Base-by-base conservation (phyloP, 1,140 invertebrate species). In the Ostrea edulis region DNA sequence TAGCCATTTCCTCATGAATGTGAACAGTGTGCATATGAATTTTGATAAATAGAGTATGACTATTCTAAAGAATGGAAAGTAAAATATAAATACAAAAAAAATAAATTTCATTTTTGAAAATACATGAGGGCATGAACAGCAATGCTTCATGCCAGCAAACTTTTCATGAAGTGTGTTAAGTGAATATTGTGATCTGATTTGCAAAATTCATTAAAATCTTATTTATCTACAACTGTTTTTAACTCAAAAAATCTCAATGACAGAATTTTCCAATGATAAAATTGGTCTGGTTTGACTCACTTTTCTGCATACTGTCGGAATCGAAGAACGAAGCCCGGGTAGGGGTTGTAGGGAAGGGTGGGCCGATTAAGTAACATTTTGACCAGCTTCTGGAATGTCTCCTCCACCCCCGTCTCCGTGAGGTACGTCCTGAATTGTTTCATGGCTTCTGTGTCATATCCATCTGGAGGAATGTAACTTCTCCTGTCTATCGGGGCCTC, bases 311-410 rank as follows among this genome's bases (percentile, higher is more conserved):
- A 88, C 51, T 91, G 91, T 84, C 92, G 87, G 12, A 93, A 87
- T 68, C 91, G 86, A 8, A 86, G 29, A 17, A 91, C 91, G 87
- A 93, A 90, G 0, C 92, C 92, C 44, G 92, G 91, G 54, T 93
- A 93, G 53, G 93, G 93, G 62, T 93, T 93, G 68, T 93, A 93
- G 1, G 93, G 93, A 11, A 93, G 85, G 35, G 90, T 88, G 54
- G 87, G 83, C 54, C 91, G 84, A 44, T 90, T 87, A 17, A 93
- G 71, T 44, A 93, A 83, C 25, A 89, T 58, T 14, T 90, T 88
- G 3, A 93, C 84, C 22, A 92, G 82, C 8, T 88, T 71, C 4
- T 52, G 84, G 58, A 93, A 93, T 68, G 89, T 88, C 14, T 86
- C 86, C 82, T 93, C 91, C 44, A 93, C 58, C 2, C 86, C 89